Base-by-base conservation (phyloP, 2,888 invertebrate genomes). In the Perdita meconis region DNA sequence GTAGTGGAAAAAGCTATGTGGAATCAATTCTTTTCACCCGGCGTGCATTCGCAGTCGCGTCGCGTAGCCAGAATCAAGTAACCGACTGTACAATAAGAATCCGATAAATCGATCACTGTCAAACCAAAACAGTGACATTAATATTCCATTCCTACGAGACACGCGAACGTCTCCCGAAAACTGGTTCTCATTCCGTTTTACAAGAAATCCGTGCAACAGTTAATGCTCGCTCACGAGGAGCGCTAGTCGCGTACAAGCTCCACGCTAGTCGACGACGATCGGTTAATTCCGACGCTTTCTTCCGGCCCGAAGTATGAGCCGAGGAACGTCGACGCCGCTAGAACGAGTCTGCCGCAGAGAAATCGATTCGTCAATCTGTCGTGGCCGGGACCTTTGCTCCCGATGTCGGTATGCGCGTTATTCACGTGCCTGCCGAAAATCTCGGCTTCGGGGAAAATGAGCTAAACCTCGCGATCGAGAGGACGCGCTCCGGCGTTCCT, bases 341-440 rank as follows among this genome's bases (percentile, higher is more conserved):
- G 73, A 71, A 51, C 76, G 57, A 61, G 47, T 68, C 63, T 42
- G 53, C 56, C 74, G 64, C 66, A 44, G 64, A 78, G 78, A 73
- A 76, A 83, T 83, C 84, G 84, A 84, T 83, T 84, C 76, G 82
- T 83, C 83, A 64, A 84, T 75, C 76, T 72, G 82, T 74, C 79
- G 60, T 55, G 72, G 53, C 67, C 44, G 68, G 61, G 76, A 82
- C 71, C 73, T 84, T 84, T 82, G 76, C 76, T 57, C 76, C 44
- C 51, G 34, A 13, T 63, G 74, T 36, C 50, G 73, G 65, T 51
- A 71, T 66, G 47, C 77, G 24, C 55, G 69, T 60, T 69, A 70
- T 84, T 84, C 67, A 70, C 74, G 57, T 34, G 75, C 44, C 56
- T 68, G 30, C 47, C 55, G n/a, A 72, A 83, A 84, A 83, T 69